phyloP scores from a whole-genome alignment of 2,113 vertebrate genomes.

The Oryzias javanicus region DNA sequence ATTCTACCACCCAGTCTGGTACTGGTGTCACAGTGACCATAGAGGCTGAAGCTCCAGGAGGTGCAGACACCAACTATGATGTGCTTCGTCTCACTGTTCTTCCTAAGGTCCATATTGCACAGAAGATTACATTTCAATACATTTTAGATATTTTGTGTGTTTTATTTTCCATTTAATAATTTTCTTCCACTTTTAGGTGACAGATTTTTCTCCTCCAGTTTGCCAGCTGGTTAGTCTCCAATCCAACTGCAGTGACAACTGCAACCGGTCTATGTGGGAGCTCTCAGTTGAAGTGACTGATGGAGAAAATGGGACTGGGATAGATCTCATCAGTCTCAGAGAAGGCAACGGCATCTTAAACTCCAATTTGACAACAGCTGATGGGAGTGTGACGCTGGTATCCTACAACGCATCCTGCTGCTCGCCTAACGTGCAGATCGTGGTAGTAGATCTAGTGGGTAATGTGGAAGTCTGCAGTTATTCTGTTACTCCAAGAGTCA shows the following conservation, averaged over 20 bases:
- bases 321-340: constrained; percentile 41
- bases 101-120: constrained; percentile 46
- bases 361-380: constrained; percentile 13
- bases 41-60: constrained; percentile 38
- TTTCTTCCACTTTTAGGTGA: constrained; percentile 43
- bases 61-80: constrained; percentile 64
- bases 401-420: constrained; percentile 66
- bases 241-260: constrained; percentile 46
- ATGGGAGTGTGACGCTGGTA: constrained; percentile 10
- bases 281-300: constrained; percentile 52
- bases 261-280: constrained; percentile 44
- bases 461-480: constrained; percentile 42
- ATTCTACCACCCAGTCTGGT: constrained; percentile 51
- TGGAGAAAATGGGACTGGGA: constrained; percentile 38
- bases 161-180: background rate
- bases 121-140: background rate
- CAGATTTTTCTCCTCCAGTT: constrained; percentile 51
- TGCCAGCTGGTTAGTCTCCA: constrained; percentile 42
- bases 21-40: constrained; percentile 70
- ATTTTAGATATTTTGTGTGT: background rate
- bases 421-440: constrained; percentile 47
- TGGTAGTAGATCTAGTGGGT: constrained; percentile 63
- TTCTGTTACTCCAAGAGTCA: background rate
- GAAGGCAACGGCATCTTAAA: constrained; percentile 61
- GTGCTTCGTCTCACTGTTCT: constrained; percentile 64